Percentiles rank a stretch among this genome's conserved stretches.
phyloP scores from a whole-genome alignment of 2,113 vertebrate species.

The Amblyornis subalaris region DNA sequence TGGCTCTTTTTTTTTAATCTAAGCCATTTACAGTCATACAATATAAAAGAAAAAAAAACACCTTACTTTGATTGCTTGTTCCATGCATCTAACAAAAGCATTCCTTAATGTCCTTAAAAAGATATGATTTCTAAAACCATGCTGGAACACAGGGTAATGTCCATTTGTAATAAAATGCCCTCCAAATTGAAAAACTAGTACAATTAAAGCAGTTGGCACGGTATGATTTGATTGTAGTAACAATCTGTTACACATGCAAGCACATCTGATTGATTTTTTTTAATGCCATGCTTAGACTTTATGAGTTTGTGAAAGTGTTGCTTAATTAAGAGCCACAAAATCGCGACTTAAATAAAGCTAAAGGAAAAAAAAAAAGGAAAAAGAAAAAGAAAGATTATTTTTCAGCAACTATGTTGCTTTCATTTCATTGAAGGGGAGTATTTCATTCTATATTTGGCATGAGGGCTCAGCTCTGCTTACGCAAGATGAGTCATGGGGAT shows the following conservation, averaged over 20 bases:
- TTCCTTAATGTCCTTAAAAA: background rate
- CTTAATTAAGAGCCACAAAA: background rate
- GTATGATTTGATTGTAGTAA: background rate
- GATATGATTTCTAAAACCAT: background rate
- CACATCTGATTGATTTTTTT: background rate
- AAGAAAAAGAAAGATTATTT: background rate
- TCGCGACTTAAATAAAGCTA: background rate
- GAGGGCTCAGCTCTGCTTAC: background rate
- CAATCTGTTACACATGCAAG: background rate
- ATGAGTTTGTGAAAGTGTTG: background rate
- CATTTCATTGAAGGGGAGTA: background rate
- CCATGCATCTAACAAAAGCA: background rate
- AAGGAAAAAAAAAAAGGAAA: rapidly evolving
- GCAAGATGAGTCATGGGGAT: background rate
- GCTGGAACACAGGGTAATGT: background rate
- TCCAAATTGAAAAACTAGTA: background rate
- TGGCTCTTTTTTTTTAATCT: background rate
- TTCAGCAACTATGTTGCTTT: background rate
- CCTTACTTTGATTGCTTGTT: background rate
- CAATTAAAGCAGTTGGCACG: background rate
- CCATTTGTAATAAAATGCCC: background rate
- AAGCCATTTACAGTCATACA: background rate
- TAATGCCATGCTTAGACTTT: background rate
- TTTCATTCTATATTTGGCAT: background rate
- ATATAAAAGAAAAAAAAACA: background rate